These are phyloP conservation scores for Himalopsyche tibetana DNA, from an alignment of 2,888 invertebrate species.

Conservation along the genomic window DNA sequence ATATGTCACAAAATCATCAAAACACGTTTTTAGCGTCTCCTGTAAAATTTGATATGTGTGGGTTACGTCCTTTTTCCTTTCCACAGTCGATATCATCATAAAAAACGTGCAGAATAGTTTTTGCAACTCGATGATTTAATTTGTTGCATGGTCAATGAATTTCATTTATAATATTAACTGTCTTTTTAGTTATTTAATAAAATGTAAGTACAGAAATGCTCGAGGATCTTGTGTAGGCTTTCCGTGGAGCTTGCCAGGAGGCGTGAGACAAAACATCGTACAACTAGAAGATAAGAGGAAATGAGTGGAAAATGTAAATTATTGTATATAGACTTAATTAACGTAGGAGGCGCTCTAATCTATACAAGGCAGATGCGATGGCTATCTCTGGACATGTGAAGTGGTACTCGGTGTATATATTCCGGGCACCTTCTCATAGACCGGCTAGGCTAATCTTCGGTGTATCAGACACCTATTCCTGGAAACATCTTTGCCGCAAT, in stretches of 20 bases:
- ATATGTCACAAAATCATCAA: too few species aligned
- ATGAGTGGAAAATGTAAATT: constrained; percentile 60
- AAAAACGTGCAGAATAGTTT: too few species aligned
- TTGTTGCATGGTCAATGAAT: too few species aligned
- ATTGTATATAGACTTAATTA: constrained; percentile 63
- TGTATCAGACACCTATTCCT: constrained; percentile 30
- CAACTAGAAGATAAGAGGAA: constrained; percentile 44
- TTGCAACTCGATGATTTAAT: too few species aligned
- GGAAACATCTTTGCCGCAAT: background rate
- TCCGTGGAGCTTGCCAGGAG: background rate
- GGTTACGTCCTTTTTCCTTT: too few species aligned
- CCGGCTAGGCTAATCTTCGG: background rate
- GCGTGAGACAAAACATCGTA: constrained; percentile 32
- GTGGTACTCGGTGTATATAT: constrained; percentile 11
- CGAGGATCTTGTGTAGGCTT: constrained; percentile 20
- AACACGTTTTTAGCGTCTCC: too few species aligned
- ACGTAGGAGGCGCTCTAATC: constrained; percentile 61
- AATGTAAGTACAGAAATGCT: background rate
- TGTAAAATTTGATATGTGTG: too few species aligned
- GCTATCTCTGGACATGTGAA: constrained; percentile 52
- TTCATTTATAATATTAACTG: too few species aligned
- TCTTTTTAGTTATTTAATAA: too few species aligned
- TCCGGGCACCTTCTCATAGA: constrained; percentile 17
- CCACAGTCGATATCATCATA: too few species aligned
- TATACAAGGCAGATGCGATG: constrained; percentile 57